Evolutionary conservation across 2,888 invertebrate species (phyloP), one percentile per base, ranked within the genome.

Genomic region (Didymodactylos carnosus): DNA sequence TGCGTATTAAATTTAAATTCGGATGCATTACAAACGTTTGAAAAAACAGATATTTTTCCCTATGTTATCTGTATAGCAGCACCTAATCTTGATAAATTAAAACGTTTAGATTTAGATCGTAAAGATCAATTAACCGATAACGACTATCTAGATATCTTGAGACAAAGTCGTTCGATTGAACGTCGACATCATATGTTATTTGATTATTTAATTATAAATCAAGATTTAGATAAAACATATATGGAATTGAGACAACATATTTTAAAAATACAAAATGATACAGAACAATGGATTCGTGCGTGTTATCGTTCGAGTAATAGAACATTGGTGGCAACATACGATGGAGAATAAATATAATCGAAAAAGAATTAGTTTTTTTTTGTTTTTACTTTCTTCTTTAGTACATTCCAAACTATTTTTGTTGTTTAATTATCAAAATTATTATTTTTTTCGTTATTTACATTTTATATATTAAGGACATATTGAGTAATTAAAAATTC

Each of bases 21-120:
- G 39, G 91, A 95, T 86, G 93, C 94, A 78, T 86, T 97, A 80
- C 91, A 92, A 85, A 89, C 94, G 77, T 86, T 97, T 76, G 87
- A 94, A 76, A 89, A 88, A 77, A 94, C 95, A 0, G 94, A 95
- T 84, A 86, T 98, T 78, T 97, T 94, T 86, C 97, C 98, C 0
- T 97, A 94, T 85, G 93, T 97, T 43, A 93, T 97, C 78, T 92
- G 97, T 83, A 91, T 98, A 73, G 97, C 97, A 16, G 76, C 76
- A 25, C 95, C 95, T 49, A 92, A 94, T 80, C 86, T 97, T 40
- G 95, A 95, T 83, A 94, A 93, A 82, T 77, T 82, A 75, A 75
- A 71, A 75, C 35, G n/a, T 29, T n/a, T 62, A 35, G 35, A 62
- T n/a, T 35, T 62, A n/a, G 62, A 62, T n/a, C 62, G 62, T 35